A percentile compares a stretch with the other conserved stretches of the same genome.
These are phyloP conservation scores for Drosophila percnosoma DNA, from an alignment of 2,888 invertebrate species.

Conservation along the genomic window DNA sequence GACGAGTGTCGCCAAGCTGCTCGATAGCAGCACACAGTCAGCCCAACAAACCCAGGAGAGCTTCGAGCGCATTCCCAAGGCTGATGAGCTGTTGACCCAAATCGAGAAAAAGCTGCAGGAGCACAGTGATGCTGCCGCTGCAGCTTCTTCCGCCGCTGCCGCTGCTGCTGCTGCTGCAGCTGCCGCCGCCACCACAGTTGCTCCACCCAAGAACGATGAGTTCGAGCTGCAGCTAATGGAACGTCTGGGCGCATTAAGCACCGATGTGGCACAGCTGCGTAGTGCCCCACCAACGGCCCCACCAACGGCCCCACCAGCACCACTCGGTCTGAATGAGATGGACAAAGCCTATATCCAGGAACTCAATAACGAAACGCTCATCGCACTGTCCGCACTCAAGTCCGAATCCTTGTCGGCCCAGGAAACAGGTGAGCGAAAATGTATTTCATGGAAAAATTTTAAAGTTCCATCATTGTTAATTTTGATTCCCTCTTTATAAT, in stretches of 20 bases:
- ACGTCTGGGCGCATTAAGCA: conserved; percentile 85
- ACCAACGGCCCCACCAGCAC: conserved; percentile 25
- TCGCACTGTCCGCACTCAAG: conserved; percentile 86
- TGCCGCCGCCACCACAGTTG: conserved; percentile 62
- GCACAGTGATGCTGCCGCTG: conserved; percentile 66
- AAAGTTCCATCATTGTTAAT: neutral
- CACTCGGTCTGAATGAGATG: conserved; percentile 82
- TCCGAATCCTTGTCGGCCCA: conserved; percentile 85
- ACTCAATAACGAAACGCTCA: conserved; percentile 88
- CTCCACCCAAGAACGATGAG: conserved; percentile 83
- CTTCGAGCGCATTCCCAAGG: conserved; percentile 74
- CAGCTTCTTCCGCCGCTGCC: conserved; percentile 63
- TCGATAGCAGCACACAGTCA: conserved; percentile 72
- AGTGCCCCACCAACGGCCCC: conserved; percentile 74
- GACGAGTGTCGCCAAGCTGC: conserved; percentile 68
- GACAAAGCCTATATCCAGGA: conserved; percentile 86
- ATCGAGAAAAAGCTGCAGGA: conserved; percentile 83
- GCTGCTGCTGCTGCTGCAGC: conserved; percentile 61
- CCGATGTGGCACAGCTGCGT: conserved; percentile 82
- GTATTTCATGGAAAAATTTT: neutral
- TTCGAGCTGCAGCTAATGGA: conserved; percentile 85
- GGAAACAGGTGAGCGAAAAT: conserved; percentile 85
- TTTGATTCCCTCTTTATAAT: neutral
- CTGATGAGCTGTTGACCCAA: conserved; percentile 78
- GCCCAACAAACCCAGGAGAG: conserved; percentile 78